These are phyloP conservation scores for Ceratitis capitata DNA, from an alignment of 1,140 invertebrate species.

Conservation along the genomic window DNA sequence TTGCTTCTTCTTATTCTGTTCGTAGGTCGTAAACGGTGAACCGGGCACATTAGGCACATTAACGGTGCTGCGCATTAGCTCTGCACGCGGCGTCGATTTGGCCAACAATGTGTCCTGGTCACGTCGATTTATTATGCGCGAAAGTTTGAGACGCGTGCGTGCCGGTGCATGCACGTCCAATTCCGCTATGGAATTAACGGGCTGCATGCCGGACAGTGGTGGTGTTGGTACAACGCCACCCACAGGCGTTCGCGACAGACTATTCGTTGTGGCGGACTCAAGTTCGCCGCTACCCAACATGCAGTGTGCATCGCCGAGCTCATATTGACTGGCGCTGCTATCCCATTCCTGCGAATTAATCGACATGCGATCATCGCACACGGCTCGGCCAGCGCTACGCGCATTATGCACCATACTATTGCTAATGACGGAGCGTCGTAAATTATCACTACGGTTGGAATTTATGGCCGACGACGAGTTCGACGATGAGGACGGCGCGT, in stretches of 20 bases:
- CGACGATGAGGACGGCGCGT: no score
- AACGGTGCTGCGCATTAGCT: constrained; percentile 35
- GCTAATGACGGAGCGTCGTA: constrained; percentile 43
- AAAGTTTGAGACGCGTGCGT: constrained; percentile 57
- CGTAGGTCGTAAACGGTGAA: constrained; percentile 33
- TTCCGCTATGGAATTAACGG: constrained; percentile 59
- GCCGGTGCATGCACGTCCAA: constrained; percentile 45
- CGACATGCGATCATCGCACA: constrained; percentile 10
- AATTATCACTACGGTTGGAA: constrained; percentile 33
- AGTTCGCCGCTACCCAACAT: constrained; percentile 39
- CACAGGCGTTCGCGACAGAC: not conserved
- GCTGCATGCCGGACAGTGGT: constrained; percentile 44
- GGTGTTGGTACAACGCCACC: not conserved
- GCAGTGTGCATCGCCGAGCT: not conserved
- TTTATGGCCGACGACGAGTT: not conserved
- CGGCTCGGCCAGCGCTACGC: not conserved
- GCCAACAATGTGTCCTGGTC: constrained; percentile 48
- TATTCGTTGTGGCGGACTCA: not conserved
- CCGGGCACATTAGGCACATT: not conserved
- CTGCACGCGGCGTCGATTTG: constrained; percentile 37
- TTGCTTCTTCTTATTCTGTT: not conserved
- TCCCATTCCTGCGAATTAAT: constrained; percentile 33
- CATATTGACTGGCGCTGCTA: not conserved
- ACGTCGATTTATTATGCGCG: constrained; percentile 55
- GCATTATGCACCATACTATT: constrained; percentile 39